These are phyloP conservation scores for Gambelia wislizenii DNA, from an alignment of 2,797 vertebrate species.

Conservation along the genomic window DNA sequence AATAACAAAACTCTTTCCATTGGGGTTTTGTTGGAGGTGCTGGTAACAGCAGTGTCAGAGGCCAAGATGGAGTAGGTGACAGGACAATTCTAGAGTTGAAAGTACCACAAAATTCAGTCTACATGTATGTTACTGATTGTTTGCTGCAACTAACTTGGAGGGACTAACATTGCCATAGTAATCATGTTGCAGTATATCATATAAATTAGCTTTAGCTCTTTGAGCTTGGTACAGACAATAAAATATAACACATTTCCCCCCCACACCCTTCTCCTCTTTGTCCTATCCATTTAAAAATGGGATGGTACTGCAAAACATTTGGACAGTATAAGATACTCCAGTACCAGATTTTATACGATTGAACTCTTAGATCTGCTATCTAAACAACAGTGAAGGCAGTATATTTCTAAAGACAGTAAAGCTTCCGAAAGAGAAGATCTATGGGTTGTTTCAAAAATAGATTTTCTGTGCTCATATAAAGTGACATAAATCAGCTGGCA, in stretches of 20 bases:
- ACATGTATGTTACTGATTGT: neutral
- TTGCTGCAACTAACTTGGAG: neutral
- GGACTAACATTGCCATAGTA: neutral
- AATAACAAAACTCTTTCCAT: no score
- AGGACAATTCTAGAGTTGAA: neutral
- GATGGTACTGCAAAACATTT: neutral
- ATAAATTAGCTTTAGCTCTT: neutral
- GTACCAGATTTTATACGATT: neutral
- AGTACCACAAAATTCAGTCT: neutral
- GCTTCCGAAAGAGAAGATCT: conserved; percentile 28
- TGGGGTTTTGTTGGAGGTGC: neutral
- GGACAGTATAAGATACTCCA: neutral
- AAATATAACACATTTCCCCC: conserved; percentile 50
- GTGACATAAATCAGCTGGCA: conserved; percentile 39
- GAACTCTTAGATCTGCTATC: neutral
- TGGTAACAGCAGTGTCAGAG: neutral
- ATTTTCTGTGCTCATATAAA: neutral
- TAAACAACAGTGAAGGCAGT: conserved; percentile 20
- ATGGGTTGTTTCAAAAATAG: conserved; percentile 21
- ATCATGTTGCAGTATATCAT: neutral
- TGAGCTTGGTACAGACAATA: neutral
- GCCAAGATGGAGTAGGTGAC: neutral
- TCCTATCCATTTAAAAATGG: conserved; percentile 8
- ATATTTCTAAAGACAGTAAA: conserved; percentile 27
- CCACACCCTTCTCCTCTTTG: conserved; percentile 57